Base-by-base conservation (phyloP, 2,797 vertebrate species). In the Hippocampus kuda region DNA sequence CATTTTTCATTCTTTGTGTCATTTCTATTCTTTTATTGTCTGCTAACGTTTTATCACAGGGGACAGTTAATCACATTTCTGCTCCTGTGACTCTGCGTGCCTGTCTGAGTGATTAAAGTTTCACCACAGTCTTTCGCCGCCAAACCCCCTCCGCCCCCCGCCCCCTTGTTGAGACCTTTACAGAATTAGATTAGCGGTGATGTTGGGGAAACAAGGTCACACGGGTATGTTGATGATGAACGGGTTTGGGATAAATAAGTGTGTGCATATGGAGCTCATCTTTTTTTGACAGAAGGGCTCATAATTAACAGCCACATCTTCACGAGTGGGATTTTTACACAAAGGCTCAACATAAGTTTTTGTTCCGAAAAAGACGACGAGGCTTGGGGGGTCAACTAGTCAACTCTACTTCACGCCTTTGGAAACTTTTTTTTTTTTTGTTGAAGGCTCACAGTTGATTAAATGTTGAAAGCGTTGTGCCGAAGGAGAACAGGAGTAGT, bases 71-170 rank as follows among this genome's bases (percentile, higher is more conserved):
- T 82, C 68, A 66, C 76, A 67, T 80, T 80, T 70, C 30, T 70
- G 38, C 67, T 72, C 62, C 27, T 24, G 71, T 59, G 61, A n/a
- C 68, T 63, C 46, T 78, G 57, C 56, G 22, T 74, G 77, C 70
- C 70, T 48, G 69, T 70, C 51, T 59, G 49, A 72, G 70, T 74
- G 72, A 83, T 82, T 72, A 74, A 75, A 75, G 74, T 80, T 72
- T 67, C 79, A 51, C 56, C 72, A 72, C 72, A 70, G 59, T 59
- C 22, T 42, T 70, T 66, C 64, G 54, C 34, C 66, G 61, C 64
- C 70, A 5, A 30, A 2, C 34, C 5, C 34, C 34, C 5, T 1
- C 34, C 34, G 0, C 30, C 34, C 5, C 34, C 34, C 6, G 1
- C 6, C 7, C 46, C 46, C 59, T 22, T 46, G 8, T 44, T 69